Base-by-base conservation (phyloP, 2,888 invertebrate species). In the Diabrotica balteata region DNA sequence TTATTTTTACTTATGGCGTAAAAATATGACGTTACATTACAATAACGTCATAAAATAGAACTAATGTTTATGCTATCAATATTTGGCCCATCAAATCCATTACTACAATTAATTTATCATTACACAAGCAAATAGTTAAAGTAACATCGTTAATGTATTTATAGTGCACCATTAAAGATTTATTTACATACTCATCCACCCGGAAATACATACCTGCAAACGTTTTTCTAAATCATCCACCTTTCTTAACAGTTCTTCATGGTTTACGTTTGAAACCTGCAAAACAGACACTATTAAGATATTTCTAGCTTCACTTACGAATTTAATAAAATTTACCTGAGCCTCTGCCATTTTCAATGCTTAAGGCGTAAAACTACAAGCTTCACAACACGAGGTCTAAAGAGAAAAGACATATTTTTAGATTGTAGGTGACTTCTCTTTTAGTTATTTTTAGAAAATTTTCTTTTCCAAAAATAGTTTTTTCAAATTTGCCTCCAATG, bases 391-490 rank as follows among this genome's bases (percentile, higher is more conserved):
- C 46, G 63, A 68, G 65, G 65, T 67, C 58, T 66, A 61, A 54
- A 63, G 53, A 60, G 68, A 62, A 68, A 75, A 73, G 71, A 69
- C 63, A 65, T 78, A 78, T 76, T 74, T 75, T 72, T 78, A 78
- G 77, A 74, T 54, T 69, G 68, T 74, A 75, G 75, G 74, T 72
- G 73, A 74, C 66, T 73, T 62, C 63, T 57, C 57, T 46, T 57
- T 59, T n/a, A 69, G 76, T 75, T 80, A 80, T 79, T 77, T 77
- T 78, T 79, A 79, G 80, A 73, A 68, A 67, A 69, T 49, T 61
- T 43, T 10, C 22, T 45, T 42, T 50, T 7, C 45, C 61, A 42
- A 10, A 43, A 42, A 51, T 61, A 51, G 10, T 53, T 61, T 59
- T 64, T 72, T 73, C 70, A 68, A 78, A 79, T 76, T 77, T 74